Percentiles rank a stretch among this genome's conserved stretches.
Evolutionary conservation across 2,888 invertebrate species (phyloP).

Genomic region (Trilocha varians): DNA sequence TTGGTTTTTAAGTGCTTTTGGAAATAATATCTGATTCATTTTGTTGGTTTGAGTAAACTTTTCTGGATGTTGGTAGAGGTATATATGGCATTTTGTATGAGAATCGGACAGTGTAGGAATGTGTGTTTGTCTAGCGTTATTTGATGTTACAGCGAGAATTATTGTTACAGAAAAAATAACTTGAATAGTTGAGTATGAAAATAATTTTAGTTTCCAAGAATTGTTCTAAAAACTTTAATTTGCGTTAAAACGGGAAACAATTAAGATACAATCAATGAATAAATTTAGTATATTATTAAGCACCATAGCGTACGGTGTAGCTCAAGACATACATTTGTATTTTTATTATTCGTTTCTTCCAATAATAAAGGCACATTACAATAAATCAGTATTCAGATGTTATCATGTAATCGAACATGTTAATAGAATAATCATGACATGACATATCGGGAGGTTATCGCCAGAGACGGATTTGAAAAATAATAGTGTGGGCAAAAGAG

Average conservation of each 20-base stretch:
- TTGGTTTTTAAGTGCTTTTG: no score
- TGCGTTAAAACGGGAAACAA: neutral
- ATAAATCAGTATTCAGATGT: slow-evolving; percentile 36
- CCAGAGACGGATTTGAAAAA: slow-evolving; percentile 14
- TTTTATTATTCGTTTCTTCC: slow-evolving; percentile 11
- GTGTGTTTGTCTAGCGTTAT: no score
- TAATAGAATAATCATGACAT: slow-evolving; percentile 44
- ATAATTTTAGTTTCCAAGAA: no score
- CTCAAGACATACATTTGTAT: slow-evolving; percentile 12
- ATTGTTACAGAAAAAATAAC: no score
- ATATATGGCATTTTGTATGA: no score
- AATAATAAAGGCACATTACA: slow-evolving; percentile 21
- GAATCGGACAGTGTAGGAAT: no score
- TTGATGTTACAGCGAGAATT: no score
- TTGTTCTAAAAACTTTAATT: neutral
- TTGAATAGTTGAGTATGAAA: no score
- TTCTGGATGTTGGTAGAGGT: no score
- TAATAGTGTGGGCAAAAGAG: neutral
- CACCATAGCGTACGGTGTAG: neutral
- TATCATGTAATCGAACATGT: slow-evolving; percentile 40
- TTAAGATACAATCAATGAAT: neutral
- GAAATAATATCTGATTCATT: no score
- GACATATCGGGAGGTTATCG: slow-evolving; percentile 16
- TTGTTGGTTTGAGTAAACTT: no score
- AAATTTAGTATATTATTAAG: neutral